Conservation (phyloP, 2,113 vertebrate genomes). For the Malurus alboscapulatus region DNA sequence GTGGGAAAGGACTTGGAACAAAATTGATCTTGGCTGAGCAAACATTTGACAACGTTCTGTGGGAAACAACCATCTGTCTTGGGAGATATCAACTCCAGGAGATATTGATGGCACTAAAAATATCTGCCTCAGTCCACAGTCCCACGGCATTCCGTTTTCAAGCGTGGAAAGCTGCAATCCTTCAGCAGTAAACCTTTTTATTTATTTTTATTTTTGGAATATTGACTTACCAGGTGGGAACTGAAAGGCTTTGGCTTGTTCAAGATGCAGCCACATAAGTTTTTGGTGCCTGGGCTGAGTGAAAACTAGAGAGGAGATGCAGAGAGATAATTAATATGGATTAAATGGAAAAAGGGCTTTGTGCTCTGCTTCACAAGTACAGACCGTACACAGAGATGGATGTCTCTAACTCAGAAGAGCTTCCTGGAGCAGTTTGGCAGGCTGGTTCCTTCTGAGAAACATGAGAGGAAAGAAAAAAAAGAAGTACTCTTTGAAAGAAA, state of each 20-base stretch:
- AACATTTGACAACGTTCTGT: slow-evolving; percentile 71
- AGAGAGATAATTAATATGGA: slow-evolving; percentile 55
- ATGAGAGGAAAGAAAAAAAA: neutral
- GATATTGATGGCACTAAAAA: slow-evolving; percentile 69
- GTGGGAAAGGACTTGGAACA: slow-evolving; percentile 71
- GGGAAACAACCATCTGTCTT: slow-evolving; percentile 70
- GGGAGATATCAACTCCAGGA: slow-evolving; percentile 61
- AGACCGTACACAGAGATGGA: slow-evolving; percentile 31
- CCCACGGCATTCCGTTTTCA: neutral
- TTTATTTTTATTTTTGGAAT: slow-evolving; percentile 30
- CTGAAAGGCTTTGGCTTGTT: neutral
- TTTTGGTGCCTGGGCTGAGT: neutral
- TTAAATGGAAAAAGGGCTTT: slow-evolving; percentile 41
- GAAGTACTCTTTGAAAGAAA: slow-evolving; percentile 1
- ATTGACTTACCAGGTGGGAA: slow-evolving; percentile 28
- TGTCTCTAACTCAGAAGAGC: slow-evolving; percentile 36
- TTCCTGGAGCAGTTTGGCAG: slow-evolving; percentile 46
- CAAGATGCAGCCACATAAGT: neutral
- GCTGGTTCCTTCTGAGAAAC: slow-evolving; percentile 19
- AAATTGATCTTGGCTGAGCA: slow-evolving; percentile 71
- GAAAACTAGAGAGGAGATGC: neutral
- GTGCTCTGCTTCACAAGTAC: slow-evolving; percentile 55
- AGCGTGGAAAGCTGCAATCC: neutral
- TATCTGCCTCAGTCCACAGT: slow-evolving; percentile 44
- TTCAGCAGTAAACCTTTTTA: slow-evolving; percentile 4